Base-by-base conservation (phyloP, 2,888 invertebrate species). In the Empis livida region DNA sequence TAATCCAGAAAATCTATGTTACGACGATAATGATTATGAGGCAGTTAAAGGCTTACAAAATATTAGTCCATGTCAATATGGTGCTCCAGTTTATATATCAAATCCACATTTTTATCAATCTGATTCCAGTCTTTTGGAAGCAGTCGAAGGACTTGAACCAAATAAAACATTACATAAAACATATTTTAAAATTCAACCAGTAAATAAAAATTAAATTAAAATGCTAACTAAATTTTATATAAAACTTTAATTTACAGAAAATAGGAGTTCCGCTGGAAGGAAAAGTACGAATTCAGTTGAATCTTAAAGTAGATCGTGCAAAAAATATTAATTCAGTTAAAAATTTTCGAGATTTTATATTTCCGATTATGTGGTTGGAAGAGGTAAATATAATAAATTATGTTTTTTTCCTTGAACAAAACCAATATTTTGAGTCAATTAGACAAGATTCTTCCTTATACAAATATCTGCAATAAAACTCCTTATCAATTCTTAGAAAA, bases 61-160 rank as follows among this genome's bases (percentile, higher is more conserved):
- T 59, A 88, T 91, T 53, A 85, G 87, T 56, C 87, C 88, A 0
- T 91, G 90, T 57, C 90, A 90, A 65, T 89, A 80, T 61, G 85
- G 89, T 60, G 90, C 91, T 1, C 93, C 93, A 0, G 84, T 93
- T 0, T 88, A 86, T 56, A 72, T 92, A 10, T 93, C 92, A 0
- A 88, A 84, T 64, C 92, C 92, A 0, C 93, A 93, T 63, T 94
- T 92, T 69, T 85, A 82, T 64, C 81, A 87, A 53, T 84, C 88
- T 0, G 85, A 88, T 60, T 80, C 80, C 0, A 71, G 69, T 13
- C 72, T 89, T 1, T 61, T 82, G 14, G 69, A 78, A 1, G 75
- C 77, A 0, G 79, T 89, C 13, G 80, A 82, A 44, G 90, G 90
- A 3, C 70, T 91, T 10, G 72, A 73, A 3, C 89, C 91, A 0